These are phyloP conservation scores for Trissonchulus sp. DNA, from an alignment of 2,888 invertebrate species.

Conservation along the genomic window DNA sequence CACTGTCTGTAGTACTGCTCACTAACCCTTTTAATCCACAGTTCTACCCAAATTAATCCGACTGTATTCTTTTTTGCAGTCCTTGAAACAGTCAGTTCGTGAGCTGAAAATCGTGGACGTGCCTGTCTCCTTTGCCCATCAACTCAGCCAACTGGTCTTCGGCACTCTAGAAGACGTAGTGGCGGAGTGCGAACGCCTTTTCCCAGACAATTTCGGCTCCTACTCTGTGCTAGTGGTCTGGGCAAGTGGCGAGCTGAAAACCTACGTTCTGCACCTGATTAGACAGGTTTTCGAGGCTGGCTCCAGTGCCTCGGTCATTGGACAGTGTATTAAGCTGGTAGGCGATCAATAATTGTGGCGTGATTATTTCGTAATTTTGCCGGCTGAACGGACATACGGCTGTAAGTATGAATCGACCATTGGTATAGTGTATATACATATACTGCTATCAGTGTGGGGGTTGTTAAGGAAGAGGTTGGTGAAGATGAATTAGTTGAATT, in stretches of 20 bases:
- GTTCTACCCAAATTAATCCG: too few species aligned
- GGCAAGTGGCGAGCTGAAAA: conserved; percentile 43
- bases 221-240: conserved; percentile 28
- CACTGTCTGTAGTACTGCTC: too few species aligned
- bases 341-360: too few species aligned
- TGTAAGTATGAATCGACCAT: too few species aligned
- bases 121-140: conserved; percentile 70
- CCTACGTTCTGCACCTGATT: conserved; percentile 43
- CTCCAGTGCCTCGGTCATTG: conserved; percentile 29
- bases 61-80: conserved; percentile 20
- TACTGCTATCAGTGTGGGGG: too few species aligned
- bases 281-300: conserved; percentile 45
- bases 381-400: too few species aligned
- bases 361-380: too few species aligned
- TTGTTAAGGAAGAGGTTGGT: too few species aligned
- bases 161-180: conserved; percentile 61
- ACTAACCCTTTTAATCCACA: too few species aligned
- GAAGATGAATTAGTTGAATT: too few species aligned
- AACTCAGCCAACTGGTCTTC: conserved; percentile 75
- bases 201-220: conserved; percentile 29
- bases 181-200: conserved; percentile 26
- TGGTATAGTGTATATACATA: too few species aligned
- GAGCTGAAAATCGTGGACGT: conserved; percentile 66
- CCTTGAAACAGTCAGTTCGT: conserved; percentile 69
- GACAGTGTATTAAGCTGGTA: conserved; percentile 23